Conservation (phyloP, 2,797 vertebrate species). For the Galago senegalensis region DNA sequence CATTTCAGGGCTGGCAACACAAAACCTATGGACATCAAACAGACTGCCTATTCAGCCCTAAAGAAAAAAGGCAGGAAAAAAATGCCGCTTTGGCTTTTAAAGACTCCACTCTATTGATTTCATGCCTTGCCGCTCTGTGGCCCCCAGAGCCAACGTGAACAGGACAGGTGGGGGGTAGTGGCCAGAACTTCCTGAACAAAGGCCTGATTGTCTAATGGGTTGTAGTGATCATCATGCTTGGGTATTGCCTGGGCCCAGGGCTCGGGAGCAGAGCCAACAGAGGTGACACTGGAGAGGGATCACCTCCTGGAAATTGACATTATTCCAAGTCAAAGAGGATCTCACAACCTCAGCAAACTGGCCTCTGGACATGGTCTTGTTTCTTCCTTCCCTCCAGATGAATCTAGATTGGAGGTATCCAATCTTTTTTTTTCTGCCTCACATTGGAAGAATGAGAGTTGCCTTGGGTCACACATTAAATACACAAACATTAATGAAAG, state of each 20-base stretch:
- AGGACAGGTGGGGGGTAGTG: constrained; percentile 76
- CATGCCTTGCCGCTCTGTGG: constrained; percentile 45
- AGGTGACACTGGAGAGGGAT: neutral
- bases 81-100: constrained; percentile 77
- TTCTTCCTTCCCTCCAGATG: neutral
- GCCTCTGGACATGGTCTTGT: neutral
- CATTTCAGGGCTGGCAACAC: constrained; percentile 76
- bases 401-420: neutral
- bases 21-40: constrained; percentile 84
- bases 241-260: neutral
- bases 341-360: neutral
- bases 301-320: neutral
- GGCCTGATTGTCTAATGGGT: constrained; percentile 79
- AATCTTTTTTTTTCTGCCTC: too few species aligned
- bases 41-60: constrained; percentile 83
- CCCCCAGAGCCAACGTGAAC: constrained; percentile 77
- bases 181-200: constrained; percentile 85
- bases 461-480: too few species aligned
- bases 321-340: neutral
- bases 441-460: too few species aligned
- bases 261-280: neutral
- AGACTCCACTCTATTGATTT: constrained; percentile 63
- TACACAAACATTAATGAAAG: too few species aligned
- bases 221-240: constrained; percentile 39
- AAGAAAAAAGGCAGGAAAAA: constrained; percentile 70